Evolutionary conservation across 2,113 vertebrate species (phyloP).

Genomic region (Origma solitaria): DNA sequence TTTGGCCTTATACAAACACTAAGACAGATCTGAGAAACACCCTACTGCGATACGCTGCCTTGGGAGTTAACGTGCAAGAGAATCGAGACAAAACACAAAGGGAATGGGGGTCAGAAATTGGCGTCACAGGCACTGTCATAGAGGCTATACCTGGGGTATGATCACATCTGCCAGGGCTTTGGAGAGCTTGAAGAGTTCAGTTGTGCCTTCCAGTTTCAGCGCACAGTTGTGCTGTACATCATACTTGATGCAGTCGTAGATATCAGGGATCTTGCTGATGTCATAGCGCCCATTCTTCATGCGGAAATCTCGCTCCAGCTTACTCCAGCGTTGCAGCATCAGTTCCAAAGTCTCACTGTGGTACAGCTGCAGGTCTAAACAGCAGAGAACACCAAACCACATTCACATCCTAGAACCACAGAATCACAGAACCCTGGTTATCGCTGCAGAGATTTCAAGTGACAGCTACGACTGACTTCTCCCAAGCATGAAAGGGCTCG

Average conservation of each 20-base stretch:
- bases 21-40: not conserved
- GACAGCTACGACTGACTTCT: not conserved
- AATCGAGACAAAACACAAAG: not conserved
- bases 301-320: conserved; percentile 91
- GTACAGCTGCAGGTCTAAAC: conserved; percentile 89
- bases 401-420: not conserved
- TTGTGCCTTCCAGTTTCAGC: conserved; percentile 87
- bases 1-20: not conserved
- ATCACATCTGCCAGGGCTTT: conserved; percentile 91
- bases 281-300: conserved; percentile 95
- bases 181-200: conserved; percentile 88
- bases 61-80: not conserved
- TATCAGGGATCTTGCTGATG: conserved; percentile 97
- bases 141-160: conserved; percentile 86
- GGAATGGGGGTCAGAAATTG: not conserved
- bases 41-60: not conserved
- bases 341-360: conserved; percentile 95
- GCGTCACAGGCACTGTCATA: fast-evolving
- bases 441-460: not conserved
- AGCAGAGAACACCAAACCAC: not conserved
- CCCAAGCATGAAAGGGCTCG: not conserved
- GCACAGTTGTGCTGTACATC: conserved; percentile 92
- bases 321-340: conserved; percentile 97
- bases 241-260: conserved; percentile 97
- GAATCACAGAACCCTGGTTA: not conserved